Evolutionary conservation across 2,888 invertebrate genomes (phyloP), one percentile per base, ranked within the genome.

Genomic region (Diloba caeruleocephala): DNA sequence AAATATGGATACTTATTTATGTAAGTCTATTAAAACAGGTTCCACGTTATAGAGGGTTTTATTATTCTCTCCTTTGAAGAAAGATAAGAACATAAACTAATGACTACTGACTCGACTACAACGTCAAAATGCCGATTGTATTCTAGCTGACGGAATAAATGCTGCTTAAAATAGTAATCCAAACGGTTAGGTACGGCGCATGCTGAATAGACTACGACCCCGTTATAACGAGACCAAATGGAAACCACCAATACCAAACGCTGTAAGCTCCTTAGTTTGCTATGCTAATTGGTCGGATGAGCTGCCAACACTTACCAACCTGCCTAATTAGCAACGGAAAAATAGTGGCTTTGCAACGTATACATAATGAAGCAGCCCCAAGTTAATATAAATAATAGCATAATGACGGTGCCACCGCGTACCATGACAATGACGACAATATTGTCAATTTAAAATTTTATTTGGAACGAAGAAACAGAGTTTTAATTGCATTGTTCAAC

Each of bases 241-340:
- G 66, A 77, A 85, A 81, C 84, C 80, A 61, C 80, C 71, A 64
- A 73, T 69, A 75, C 77, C 71, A 63, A 69, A 74, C 67, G 48
- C 65, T 68, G 76, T 69, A 74, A 82, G 77, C 79, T 78, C 76
- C 81, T 82, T 81, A 81, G 81, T 84, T 87, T 80, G 80, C 84
- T 81, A 87, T 85, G 84, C 85, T 88, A 87, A 88, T 87, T 86
- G 80, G 82, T 63, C 65, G 82, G 80, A 80, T 87, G 81, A 86
- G 79, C 81, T 77, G 77, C 80, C 78, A 83, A 76, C 82, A 78
- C 75, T 68, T 74, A 70, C 61, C 62, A 52, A 68, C 73, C 68
- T 70, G 69, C 69, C 71, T 82, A 82, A 83, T 83, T 84, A 85
- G 78, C 79, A 73, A 78, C 62, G 54, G 70, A 79, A 52, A 80